A percentile compares a stretch with the other conserved stretches of the same genome.
Evolutionary conservation across 2,797 vertebrate genomes (phyloP).

Genomic region (Macroramphosus scolopax): DNA sequence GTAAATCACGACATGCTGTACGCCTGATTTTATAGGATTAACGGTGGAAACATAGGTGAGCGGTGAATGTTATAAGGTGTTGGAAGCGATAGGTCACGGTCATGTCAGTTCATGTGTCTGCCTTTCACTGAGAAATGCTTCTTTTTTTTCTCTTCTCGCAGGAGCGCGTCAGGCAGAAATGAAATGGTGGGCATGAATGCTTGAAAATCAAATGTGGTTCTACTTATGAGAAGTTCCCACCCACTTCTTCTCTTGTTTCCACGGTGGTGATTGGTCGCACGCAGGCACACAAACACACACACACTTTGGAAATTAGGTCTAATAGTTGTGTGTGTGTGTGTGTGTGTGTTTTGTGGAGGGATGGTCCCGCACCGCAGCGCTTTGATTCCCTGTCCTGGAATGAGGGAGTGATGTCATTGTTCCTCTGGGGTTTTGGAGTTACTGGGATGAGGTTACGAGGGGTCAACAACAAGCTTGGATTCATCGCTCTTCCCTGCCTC

Average conservation of each 20-base stretch:
- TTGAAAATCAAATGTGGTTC: slow-evolving; percentile 71
- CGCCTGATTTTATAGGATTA: slow-evolving; percentile 57
- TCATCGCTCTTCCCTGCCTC: slow-evolving; percentile 36
- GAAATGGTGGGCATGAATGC: slow-evolving; percentile 43
- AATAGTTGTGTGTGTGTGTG: slow-evolving; percentile 17
- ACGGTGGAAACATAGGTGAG: slow-evolving; percentile 51
- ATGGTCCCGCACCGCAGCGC: slow-evolving; percentile 42
- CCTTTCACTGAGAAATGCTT: slow-evolving; percentile 52
- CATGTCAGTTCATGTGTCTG: slow-evolving; percentile 45
- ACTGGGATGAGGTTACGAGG: slow-evolving; percentile 64
- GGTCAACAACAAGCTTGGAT: slow-evolving; percentile 68
- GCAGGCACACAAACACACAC: slow-evolving; percentile 47
- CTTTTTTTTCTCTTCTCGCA: slow-evolving; percentile 55
- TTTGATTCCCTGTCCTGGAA: slow-evolving; percentile 70
- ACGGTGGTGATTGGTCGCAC: slow-evolving; percentile 59
- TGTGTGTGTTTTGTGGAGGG: slow-evolving; percentile 21
- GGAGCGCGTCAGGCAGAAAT: slow-evolving; percentile 48
- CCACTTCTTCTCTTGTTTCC: slow-evolving; percentile 68
- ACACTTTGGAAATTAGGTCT: no score
- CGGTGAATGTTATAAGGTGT: slow-evolving; percentile 54
- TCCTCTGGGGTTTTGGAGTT: slow-evolving; percentile 69
- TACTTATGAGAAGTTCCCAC: slow-evolving; percentile 66
- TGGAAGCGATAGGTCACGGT: slow-evolving; percentile 49
- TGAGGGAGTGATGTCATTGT: slow-evolving; percentile 72
- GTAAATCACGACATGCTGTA: slow-evolving; percentile 48